Conservation (phyloP, 2,113 vertebrate species). For the Cyanoderma ruficeps region DNA sequence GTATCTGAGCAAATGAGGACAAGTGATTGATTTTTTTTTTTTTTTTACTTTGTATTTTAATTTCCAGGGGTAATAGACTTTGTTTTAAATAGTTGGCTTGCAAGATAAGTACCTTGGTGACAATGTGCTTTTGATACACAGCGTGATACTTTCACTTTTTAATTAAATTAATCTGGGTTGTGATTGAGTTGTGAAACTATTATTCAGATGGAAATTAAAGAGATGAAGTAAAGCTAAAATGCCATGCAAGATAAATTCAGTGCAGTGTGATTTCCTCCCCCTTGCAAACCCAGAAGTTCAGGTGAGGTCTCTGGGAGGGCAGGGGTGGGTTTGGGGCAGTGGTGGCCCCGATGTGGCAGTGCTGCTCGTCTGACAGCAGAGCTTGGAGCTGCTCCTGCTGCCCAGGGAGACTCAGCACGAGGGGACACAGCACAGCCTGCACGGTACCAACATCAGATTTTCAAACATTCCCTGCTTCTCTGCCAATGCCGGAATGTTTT, state of each 20-base stretch:
- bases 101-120: neutral
- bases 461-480: neutral
- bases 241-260: neutral
- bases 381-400: neutral
- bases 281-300: too few species aligned
- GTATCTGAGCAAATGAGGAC: neutral
- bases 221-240: neutral
- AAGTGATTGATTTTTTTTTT: neutral
- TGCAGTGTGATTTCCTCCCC: neutral
- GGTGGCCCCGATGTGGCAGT: neutral
- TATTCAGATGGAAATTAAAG: neutral
- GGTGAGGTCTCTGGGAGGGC: neutral
- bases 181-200: neutral
- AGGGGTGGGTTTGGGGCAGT: neutral
- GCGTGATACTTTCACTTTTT: neutral
- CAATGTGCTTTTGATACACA: neutral
- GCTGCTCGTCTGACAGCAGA: neutral
- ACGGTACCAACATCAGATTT: accelerated
- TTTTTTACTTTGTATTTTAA: neutral
- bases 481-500: neutral
- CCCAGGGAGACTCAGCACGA: neutral
- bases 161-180: neutral
- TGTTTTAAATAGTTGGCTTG: neutral
- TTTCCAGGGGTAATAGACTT: neutral
- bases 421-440: neutral